Base-by-base conservation (phyloP, 2,113 vertebrate species). In the Lepisosteus osseus region DNA sequence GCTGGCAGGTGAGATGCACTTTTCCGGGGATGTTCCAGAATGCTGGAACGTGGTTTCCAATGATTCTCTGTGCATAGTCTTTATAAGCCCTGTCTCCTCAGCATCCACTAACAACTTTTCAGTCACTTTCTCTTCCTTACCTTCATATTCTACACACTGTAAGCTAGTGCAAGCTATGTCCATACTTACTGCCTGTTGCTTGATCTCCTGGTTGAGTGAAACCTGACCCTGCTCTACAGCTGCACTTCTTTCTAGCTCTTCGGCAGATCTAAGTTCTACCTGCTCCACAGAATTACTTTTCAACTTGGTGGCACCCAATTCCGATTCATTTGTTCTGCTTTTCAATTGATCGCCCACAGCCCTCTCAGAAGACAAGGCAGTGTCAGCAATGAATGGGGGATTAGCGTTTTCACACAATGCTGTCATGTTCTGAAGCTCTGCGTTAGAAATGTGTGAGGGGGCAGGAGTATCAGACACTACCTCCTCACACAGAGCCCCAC, bases 71-170 rank as follows among this genome's bases (percentile, higher is more conserved):
- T 59, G 56, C 17, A 68, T 71, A 64, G 14, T 44, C 65, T 74
- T 71, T 63, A 17, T 55, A 7, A 70, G 65, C 72, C 59, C 74
- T 66, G 79, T 72, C 67, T 73, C 70, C 55, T 57, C 69, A 41
- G 42, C 64, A 61, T 72, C 54, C 40, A 29, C 29, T 2, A 29
- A 29, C 29, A 29, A 29, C 29, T 68, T 54, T 61, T n/a, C n/a
- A 13, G 1, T 29, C 74, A 68, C 42, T 65, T 51, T 29, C 29
- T 72, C 54, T 70, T 57, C 42, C 45, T 72, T 6, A 0, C 0
- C 9, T 70, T 74, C 3, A 4, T 12, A 43, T 51, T 75, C 15
- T 5, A 47, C 42, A 4, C 55, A 12, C 51, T 61, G 45, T 0
- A 12, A 29, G 29, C 29, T 29, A 29, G 29, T 29, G 29, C 29